Percentiles rank a stretch among this genome's conserved stretches.
phyloP scores from a whole-genome alignment of 2,113 vertebrate species.

The Semnornis frantzii region DNA sequence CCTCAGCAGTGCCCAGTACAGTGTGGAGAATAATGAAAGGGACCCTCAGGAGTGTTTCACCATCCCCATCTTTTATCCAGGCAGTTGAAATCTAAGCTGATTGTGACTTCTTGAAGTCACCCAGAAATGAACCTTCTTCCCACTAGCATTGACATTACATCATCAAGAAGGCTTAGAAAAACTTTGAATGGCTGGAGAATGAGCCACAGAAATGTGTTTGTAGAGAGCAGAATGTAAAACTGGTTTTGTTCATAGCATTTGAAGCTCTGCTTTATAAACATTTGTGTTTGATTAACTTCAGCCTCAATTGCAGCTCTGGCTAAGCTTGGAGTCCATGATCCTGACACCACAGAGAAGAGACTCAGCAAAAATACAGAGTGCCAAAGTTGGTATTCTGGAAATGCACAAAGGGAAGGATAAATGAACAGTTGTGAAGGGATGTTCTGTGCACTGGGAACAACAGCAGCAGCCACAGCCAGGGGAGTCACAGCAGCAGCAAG shows the following conservation, averaged over 20 bases:
- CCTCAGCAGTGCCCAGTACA: no score
- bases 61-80: neutral
- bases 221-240: neutral
- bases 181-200: neutral
- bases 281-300: conserved; percentile 50
- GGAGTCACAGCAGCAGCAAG: neutral
- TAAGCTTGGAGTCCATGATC: neutral
- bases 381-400: conserved; percentile 22
- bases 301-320: conserved; percentile 35
- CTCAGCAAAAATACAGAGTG: neutral
- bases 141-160: neutral
- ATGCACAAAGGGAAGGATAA: conserved; percentile 12
- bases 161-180: neutral
- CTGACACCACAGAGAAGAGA: conserved; percentile 14
- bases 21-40: neutral
- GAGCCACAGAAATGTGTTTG: neutral
- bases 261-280: conserved; percentile 10
- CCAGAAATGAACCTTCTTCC: neutral
- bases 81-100: neutral
- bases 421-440: neutral
- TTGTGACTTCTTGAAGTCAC: neutral
- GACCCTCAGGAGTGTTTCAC: neutral
- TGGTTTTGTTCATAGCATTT: neutral
- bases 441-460: neutral
- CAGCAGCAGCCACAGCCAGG: neutral